phyloP scores from a whole-genome alignment of 2,797 vertebrate genomes.

The Anolis apletophallus region DNA sequence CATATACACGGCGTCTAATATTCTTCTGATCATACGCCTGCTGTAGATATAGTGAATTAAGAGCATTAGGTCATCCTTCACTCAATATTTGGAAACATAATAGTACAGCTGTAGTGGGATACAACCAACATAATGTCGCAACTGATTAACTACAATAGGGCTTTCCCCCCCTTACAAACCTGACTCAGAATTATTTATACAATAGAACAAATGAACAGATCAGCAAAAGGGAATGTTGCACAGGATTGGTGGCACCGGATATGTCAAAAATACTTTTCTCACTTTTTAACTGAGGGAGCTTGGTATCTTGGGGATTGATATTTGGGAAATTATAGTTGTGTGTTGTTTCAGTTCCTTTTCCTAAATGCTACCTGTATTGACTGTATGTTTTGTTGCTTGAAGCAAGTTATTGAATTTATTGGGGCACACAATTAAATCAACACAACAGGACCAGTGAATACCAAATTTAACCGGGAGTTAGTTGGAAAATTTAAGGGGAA shows the following conservation, averaged over 20 bases:
- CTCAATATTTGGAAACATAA: slow-evolving; percentile 43
- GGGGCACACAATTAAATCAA: too few species aligned
- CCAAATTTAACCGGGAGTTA: too few species aligned
- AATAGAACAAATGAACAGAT: not conserved
- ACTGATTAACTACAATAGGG: not conserved
- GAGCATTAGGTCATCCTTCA: slow-evolving; percentile 34
- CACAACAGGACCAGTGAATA: too few species aligned
- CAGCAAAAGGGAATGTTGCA: not conserved
- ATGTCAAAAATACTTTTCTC: not conserved
- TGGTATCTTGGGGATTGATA: too few species aligned
- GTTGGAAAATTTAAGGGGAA: too few species aligned
- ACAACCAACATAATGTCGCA: slow-evolving; percentile 29
- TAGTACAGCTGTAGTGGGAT: too few species aligned
- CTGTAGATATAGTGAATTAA: slow-evolving; percentile 67
- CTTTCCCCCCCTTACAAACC: not conserved
- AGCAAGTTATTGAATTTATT: too few species aligned
- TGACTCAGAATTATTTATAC: not conserved
- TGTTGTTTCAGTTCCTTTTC: too few species aligned
- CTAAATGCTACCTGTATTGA: too few species aligned
- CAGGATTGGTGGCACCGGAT: not conserved
- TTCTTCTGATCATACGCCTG: slow-evolving; percentile 99
- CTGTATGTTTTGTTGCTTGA: too few species aligned
- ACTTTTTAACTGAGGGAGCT: too few species aligned
- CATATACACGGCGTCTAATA: slow-evolving; percentile 96
- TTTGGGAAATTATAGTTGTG: too few species aligned